Conservation (phyloP, 2,888 invertebrate species). For the Zaprionus lineosus region DNA sequence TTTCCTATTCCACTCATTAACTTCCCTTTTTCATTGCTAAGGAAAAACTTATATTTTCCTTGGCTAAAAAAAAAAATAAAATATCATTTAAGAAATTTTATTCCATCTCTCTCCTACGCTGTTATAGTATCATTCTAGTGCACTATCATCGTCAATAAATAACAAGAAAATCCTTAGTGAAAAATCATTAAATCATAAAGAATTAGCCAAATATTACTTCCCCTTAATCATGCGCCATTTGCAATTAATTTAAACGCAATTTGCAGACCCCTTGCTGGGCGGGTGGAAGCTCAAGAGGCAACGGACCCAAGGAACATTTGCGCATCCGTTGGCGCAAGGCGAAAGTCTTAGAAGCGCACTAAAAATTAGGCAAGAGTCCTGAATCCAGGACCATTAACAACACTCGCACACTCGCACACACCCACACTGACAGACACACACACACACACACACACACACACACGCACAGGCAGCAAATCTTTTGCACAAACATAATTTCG, state of each 20-base stretch:
- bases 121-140: neutral
- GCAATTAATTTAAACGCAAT: conserved; percentile 77
- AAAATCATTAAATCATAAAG: conserved; percentile 70
- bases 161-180: conserved; percentile 20
- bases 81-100: too few species aligned
- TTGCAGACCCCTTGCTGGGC: conserved; percentile 67
- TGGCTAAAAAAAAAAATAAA: too few species aligned
- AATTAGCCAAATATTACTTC: conserved; percentile 75
- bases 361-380: conserved; percentile 59
- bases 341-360: conserved; percentile 56
- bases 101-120: too few species aligned
- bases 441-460: neutral
- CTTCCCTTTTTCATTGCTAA: too few species aligned
- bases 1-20: too few species aligned
- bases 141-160: conserved; percentile 13
- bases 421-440: conserved; percentile 1
- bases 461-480: conserved; percentile 57
- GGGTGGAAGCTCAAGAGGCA: conserved; percentile 23
- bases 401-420: conserved; percentile 16
- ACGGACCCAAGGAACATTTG: conserved; percentile 43
- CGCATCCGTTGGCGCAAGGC: conserved; percentile 58
- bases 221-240: conserved; percentile 76
- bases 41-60: too few species aligned
- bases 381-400: conserved; percentile 37
- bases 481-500: conserved; percentile 77